Percentiles rank a stretch among this genome's conserved stretches.
phyloP scores from a whole-genome alignment of 2,113 vertebrate species.

The Caranx ignobilis region DNA sequence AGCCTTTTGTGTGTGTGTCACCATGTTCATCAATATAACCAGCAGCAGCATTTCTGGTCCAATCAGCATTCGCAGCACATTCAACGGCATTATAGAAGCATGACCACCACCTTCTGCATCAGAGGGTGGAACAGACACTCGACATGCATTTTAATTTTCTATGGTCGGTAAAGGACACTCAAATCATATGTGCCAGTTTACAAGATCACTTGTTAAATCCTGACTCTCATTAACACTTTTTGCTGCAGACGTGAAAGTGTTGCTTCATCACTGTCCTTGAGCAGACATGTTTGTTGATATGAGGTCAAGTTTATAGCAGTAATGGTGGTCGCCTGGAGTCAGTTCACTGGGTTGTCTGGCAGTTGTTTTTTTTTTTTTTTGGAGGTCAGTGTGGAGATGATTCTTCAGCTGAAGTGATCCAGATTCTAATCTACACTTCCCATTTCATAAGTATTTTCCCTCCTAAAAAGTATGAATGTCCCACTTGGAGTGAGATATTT shows the following conservation, averaged over 20 bases:
- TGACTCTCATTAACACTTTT: neutral
- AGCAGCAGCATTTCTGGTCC: neutral
- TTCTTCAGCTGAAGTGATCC: neutral
- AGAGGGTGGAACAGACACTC: neutral
- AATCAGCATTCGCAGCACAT: constrained; percentile 18
- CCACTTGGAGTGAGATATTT: neutral
- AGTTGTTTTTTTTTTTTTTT: neutral
- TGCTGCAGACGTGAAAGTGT: neutral
- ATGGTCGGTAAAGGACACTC: neutral
- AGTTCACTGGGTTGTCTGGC: neutral
- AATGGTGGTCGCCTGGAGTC: neutral
- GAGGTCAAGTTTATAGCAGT: neutral
- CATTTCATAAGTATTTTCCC: constrained; percentile 9
- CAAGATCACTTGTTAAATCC: neutral
- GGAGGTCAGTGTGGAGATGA: neutral
- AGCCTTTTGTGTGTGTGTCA: neutral
- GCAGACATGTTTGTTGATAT: neutral
- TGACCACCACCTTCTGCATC: neutral
- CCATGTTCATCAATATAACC: constrained; percentile 3
- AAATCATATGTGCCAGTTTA: neutral
- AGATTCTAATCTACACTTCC: constrained; percentile 2
- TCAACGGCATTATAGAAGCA: neutral
- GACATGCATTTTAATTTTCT: neutral
- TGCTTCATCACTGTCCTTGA: neutral
- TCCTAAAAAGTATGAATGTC: constrained; percentile 18